Percentiles rank a stretch among this genome's conserved stretches.
Conservation (phyloP, 2,888 invertebrate genomes). For the Cataglyphis rosenhaueri region DNA sequence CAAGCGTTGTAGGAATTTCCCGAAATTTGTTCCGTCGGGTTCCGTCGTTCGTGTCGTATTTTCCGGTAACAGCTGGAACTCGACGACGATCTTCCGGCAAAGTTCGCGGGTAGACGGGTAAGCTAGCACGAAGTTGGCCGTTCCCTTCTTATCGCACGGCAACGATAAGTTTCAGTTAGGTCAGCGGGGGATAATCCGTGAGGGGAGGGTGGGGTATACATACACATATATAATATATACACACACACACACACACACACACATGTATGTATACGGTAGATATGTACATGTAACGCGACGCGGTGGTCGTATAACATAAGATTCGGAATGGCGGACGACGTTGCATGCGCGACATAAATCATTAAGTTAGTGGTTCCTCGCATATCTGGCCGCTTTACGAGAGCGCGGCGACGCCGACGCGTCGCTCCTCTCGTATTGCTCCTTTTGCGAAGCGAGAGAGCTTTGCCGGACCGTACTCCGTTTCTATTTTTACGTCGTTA, state of each 20-base stretch:
- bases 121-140: conserved; percentile 44
- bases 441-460: conserved; percentile 39
- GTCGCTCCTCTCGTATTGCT: conserved; percentile 2
- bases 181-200: conserved; percentile 60
- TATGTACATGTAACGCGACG: conserved; percentile 22
- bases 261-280: not conserved
- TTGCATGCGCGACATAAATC: conserved; percentile 62
- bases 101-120: conserved; percentile 42
- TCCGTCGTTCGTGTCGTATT: conserved; percentile 41
- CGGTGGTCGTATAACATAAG: conserved; percentile 53
- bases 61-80: conserved; percentile 55
- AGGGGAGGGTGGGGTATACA: not conserved
- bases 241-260: not conserved
- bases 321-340: conserved; percentile 54
- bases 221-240: not conserved
- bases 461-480: conserved; percentile 37
- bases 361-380: conserved; percentile 60
- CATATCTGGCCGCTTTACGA: conserved; percentile 62
- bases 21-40: conserved; percentile 37
- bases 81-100: conserved; percentile 46
- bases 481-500: conserved; percentile 54
- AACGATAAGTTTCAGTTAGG: conserved; percentile 62
- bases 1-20: conserved; percentile 3
- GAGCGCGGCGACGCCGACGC: conserved; percentile 49
- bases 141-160: conserved; percentile 58